A percentile compares a stretch with the other conserved stretches of the same genome.
These are phyloP conservation scores for Drosophila arizonae DNA, from an alignment of 1,140 invertebrate species.

Conservation along the genomic window DNA sequence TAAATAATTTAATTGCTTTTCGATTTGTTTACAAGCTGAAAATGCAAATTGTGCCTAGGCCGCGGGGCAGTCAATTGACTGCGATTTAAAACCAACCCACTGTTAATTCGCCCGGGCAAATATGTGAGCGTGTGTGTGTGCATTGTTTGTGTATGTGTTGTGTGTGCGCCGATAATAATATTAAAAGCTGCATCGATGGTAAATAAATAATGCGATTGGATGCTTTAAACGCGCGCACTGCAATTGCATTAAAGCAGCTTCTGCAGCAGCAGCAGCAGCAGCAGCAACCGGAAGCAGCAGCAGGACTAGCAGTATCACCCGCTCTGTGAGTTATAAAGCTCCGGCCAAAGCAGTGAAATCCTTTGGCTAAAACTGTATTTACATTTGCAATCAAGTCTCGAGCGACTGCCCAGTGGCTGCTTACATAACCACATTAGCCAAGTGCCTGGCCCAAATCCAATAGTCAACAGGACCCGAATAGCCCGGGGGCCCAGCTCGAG, in stretches of 20 bases:
- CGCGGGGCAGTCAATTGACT: constrained; percentile 74
- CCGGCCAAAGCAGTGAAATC: not conserved
- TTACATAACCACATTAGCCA: constrained; percentile 73
- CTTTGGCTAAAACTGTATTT: constrained; percentile 54
- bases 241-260: constrained; percentile 17
- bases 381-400: constrained; percentile 63
- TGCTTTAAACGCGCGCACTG: constrained; percentile 21
- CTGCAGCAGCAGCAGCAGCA: not conserved
- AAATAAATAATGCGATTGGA: constrained; percentile 50
- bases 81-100: constrained; percentile 60
- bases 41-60: constrained; percentile 75
- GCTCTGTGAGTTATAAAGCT: not conserved
- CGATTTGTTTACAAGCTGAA: constrained; percentile 78
- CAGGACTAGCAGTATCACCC: not conserved
- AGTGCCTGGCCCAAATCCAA: constrained; percentile 53
- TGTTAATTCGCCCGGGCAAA: constrained; percentile 34
- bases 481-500: not conserved
- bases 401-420: constrained; percentile 43
- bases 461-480: constrained; percentile 24
- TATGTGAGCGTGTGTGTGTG: not conserved
- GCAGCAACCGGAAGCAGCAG: not conserved
- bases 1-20: constrained; percentile 81
- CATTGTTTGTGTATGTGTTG: constrained; percentile 2
- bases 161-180: constrained; percentile 58
- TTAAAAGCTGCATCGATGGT: constrained; percentile 59